phyloP scores from a whole-genome alignment of 2,113 vertebrate species.

The Loxodonta africana region DNA sequence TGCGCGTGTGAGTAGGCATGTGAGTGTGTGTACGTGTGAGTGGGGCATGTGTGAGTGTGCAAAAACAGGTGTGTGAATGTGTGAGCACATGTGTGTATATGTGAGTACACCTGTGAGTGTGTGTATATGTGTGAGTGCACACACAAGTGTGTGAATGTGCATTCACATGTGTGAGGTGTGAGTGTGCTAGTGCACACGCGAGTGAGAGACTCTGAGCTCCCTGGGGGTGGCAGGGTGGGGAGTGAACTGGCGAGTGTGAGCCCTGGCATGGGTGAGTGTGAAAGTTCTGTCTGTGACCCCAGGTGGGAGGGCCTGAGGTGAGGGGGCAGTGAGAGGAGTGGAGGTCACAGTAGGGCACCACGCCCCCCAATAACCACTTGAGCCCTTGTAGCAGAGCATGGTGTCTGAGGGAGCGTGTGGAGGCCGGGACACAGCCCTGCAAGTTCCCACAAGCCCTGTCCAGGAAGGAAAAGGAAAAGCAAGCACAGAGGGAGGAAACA shows the following conservation, averaged over 20 bases:
- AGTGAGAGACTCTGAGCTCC: too few relatives aligned
- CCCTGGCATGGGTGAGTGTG: too few relatives aligned
- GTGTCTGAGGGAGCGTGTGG: neutral
- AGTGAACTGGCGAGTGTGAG: neutral
- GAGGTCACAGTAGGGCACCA: neutral
- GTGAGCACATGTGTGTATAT: neutral
- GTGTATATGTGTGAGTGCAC: too few relatives aligned
- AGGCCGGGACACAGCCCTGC: rapidly evolving
- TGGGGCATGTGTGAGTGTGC: too few relatives aligned
- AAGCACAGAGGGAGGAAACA: neutral
- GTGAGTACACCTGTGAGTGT: too few relatives aligned
- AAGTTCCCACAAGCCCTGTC: neutral
- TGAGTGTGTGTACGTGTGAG: neutral
- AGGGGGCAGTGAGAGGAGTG: neutral
- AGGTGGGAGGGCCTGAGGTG: too few relatives aligned
- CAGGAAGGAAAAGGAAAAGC: constrained; percentile 9
- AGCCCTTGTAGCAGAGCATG: too few relatives aligned
- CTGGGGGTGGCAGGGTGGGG: neutral
- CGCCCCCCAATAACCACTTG: rapidly evolving
- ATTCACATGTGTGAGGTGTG: neutral
- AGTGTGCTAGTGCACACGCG: too few relatives aligned
- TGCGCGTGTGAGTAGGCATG: neutral
- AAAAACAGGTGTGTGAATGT: neutral
- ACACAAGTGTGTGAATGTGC: neutral
- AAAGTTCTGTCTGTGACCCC: neutral